Base-by-base conservation (phyloP, 2,797 vertebrate species). In the Eupleurogrammus muticus region DNA sequence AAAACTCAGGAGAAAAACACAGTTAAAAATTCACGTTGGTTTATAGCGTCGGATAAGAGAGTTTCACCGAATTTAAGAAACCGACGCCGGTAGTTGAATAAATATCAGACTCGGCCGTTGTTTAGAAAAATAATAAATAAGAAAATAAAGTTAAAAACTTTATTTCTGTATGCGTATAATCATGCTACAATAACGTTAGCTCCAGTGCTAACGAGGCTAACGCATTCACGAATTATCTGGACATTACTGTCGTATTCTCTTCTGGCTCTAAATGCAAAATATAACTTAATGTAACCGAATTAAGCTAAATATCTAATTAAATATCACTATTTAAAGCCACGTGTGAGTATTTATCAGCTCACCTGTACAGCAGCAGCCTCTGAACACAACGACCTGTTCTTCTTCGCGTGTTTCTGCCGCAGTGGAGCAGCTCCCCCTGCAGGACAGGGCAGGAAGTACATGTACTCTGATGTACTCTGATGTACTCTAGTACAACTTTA, bases 21-120 rank as follows among this genome's bases (percentile, higher is more conserved):
- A 6, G 28, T 28, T n/a, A n/a, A n/a, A n/a, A 16, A 34, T 35
- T 19, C 10, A 23, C 3, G 6, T 38, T 2, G 1, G 5, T 17
- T 21, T 21, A 2, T 3, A 6, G 23, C 13, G 17, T 42, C 16
- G 14, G 1, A 20, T 9, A 71, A 63, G 50, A 0, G 0, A 55
- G 14, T 2, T 19, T 2, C 36, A 36, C 58, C 48, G 51, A 75
- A 63, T 42, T 20, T 0, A 66, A 59, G 0, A 56, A 7, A 1
- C n/a, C 0, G 17, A 20, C 2, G 0, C 0, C 0, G 2, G 6
- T 0, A 0, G 9, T 14, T 14, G 20, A 0, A 24, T 0, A 4
- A 21, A 46, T 4, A 11, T 40, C 17, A 11, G 1, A 5, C 12
- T 1, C 20, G 21, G 6, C 40, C 0, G 1, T 40, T 10, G 28